Base-by-base conservation (phyloP, 2,797 vertebrate genomes). In the Intellagama lesueurii region DNA sequence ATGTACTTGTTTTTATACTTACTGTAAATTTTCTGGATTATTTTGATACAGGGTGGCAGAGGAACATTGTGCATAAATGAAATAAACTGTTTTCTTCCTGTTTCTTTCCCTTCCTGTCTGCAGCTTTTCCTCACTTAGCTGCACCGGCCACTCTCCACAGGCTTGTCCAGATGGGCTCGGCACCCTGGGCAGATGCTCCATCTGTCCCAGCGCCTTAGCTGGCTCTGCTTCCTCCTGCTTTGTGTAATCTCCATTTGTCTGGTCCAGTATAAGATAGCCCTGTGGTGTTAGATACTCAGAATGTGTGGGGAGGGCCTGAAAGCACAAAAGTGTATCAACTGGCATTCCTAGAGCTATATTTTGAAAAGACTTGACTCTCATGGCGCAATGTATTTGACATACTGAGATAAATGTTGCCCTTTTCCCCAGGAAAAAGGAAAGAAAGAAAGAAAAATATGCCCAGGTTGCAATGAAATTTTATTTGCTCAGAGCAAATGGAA, bases 401-500 rank as follows among this genome's bases (percentile, higher is more conserved):
- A 79, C 28, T 22, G 88, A 88, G 52, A 60, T n/a, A 9, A 83
- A 40, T 40, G 40, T 40, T 79, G 90, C 83, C 79, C 89, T 17
- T 56, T 14, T 14, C 12, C 19, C 1, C 19, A 22, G 60, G 60
- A 64, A 64, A 64, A 64, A 64, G 12, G 52, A 64, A 64, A 19
- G 60, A 22, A 64, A 64, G 60, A 64, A 64, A 52, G 26, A 24
- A 93, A 87, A 84, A 6, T 12, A 14, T 64, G 17, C 22, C 56
- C 40, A 68, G 56, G 40, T 49, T 91, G 72, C 44, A 85, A 88
- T 2, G 87, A 69, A 85, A 32, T 69, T 92, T 77, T 87, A 90
- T 70, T 88, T 30, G 14, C 88, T 88, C 87, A 85, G 90, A 94
- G 40, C 86, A 77, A 87, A 35, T 52, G 6, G 44, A 81, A 91